Evolutionary conservation across 1,140 invertebrate genomes (phyloP), one percentile per base, ranked within the genome.

Genomic region (Drosophila sturtevanti): DNA sequence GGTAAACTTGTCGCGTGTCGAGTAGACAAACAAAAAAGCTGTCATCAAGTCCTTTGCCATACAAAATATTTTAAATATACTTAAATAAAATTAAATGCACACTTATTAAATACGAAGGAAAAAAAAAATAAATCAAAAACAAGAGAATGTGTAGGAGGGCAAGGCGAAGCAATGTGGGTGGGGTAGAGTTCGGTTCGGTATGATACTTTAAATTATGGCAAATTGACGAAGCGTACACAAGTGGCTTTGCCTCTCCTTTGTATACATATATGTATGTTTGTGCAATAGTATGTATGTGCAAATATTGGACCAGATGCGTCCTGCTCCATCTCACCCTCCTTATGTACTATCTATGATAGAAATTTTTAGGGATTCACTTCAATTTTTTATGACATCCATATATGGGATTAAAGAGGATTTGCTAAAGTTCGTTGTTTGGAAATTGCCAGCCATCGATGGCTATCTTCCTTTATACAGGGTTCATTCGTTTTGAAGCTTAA

Each of bases 301-400:
- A 90, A 90, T 90, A 90, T 90, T 90, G 85, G 89, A 79, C 80
- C 89, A 90, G 89, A 90, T 90, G 89, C 79, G 87, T 52, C 69
- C 67, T 56, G 44, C 31, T 58, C 9, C 37, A 51, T 44, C 38
- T 62, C 58, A 48, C 35, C 60, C 38, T 51, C 37, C 37, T 14
- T 60, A 18, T 55, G 14, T 27, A n/a, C 18, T 16, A 58, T 27
- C 35, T 55, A 59, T 67, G 31, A 22, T 51, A 54, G 16, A 21
- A 48, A 24, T 58, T 69, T 62, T 38, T 41, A 51, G 59, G 63
- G 55, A 79, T 63, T 84, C 64, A 76, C 68, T 75, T 75, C 54
- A 67, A 86, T 81, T 84, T 90, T 87, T 87, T 84, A 87, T 87
- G 89, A 90, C 87, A 90, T 84, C 72, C 74, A 80, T 81, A 80